phyloP scores from a whole-genome alignment of 1,140 invertebrate species.

The Argopecten irradians region DNA sequence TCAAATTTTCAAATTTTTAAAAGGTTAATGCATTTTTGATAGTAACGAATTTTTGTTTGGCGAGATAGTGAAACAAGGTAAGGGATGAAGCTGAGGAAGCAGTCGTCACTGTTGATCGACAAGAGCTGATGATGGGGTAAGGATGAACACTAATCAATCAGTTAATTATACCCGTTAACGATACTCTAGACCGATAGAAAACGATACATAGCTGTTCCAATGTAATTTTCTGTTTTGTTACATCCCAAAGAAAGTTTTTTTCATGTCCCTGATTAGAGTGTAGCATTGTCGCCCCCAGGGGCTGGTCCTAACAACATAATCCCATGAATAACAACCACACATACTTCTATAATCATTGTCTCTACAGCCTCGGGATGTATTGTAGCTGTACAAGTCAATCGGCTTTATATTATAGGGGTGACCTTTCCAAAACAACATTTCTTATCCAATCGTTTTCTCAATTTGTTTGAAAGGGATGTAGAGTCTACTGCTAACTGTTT shows the following conservation, averaged over 20 bases:
- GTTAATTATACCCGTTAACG: neutral
- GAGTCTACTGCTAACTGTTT: neutral
- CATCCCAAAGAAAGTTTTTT: neutral
- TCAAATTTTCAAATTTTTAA: neutral
- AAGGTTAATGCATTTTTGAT: too few species aligned
- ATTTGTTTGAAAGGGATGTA: neutral
- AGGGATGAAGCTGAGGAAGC: neutral
- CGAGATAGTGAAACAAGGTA: too few species aligned
- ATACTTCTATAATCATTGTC: neutral
- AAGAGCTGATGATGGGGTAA: neutral
- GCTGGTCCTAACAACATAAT: neutral
- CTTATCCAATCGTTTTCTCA: neutral
- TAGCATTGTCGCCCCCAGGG: neutral
- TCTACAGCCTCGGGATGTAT: neutral
- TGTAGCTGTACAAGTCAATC: neutral
- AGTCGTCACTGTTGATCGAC: neutral
- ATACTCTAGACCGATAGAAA: neutral
- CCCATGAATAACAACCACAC: neutral
- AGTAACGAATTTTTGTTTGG: too few species aligned
- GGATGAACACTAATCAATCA: neutral
- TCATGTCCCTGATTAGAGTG: neutral
- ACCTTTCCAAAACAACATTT: neutral
- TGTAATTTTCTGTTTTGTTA: conserved; percentile 9
- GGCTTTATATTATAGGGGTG: neutral
- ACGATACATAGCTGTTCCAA: neutral